Percentiles rank a stretch among this genome's conserved stretches.
Evolutionary conservation across 1,140 invertebrate genomes (phyloP).

Genomic region (Sinonovacula constricta): DNA sequence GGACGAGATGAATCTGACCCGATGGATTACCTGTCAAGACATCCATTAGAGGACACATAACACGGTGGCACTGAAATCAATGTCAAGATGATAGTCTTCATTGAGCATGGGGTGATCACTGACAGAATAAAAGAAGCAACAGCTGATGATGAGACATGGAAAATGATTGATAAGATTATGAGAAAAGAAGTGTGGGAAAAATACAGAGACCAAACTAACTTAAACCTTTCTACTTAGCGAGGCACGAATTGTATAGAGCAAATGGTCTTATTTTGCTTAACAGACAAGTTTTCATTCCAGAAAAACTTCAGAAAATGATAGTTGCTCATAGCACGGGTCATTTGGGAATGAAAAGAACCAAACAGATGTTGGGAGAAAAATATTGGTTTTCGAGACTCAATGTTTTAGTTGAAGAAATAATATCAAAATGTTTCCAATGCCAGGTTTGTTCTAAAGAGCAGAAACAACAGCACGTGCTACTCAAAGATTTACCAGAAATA

Average conservation of each 20-base stretch:
- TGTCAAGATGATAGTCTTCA: conserved; percentile 21
- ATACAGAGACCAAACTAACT: conserved; percentile 19
- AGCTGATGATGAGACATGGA: background rate
- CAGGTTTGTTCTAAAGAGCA: conserved; percentile 40
- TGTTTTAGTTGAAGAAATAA: conserved; percentile 39
- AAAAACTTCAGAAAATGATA: conserved; percentile 45
- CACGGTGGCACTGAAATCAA: background rate
- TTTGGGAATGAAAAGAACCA: conserved; percentile 58
- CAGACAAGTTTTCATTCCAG: conserved; percentile 53
- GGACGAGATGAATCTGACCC: conserved; percentile 55
- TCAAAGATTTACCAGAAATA: conserved; percentile 46
- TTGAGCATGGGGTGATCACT: conserved; percentile 18
- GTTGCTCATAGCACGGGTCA: conserved; percentile 50
- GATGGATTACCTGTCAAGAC: conserved; percentile 57
- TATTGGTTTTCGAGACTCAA: conserved; percentile 57
- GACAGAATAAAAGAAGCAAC: conserved; percentile 7
- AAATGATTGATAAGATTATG: conserved; percentile 11
- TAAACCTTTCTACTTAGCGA: conserved; percentile 29
- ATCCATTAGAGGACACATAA: conserved; percentile 10
- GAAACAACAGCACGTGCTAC: conserved; percentile 27
- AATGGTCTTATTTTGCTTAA: conserved; percentile 38
- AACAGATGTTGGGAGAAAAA: conserved; percentile 52
- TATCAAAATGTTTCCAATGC: conserved; percentile 53
- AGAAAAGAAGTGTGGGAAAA: conserved; percentile 15
- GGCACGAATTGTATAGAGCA: conserved; percentile 36